Evolutionary conservation across 2,888 invertebrate genomes (phyloP), one percentile per base, ranked within the genome.

Genomic region (Buathra laborator): DNA sequence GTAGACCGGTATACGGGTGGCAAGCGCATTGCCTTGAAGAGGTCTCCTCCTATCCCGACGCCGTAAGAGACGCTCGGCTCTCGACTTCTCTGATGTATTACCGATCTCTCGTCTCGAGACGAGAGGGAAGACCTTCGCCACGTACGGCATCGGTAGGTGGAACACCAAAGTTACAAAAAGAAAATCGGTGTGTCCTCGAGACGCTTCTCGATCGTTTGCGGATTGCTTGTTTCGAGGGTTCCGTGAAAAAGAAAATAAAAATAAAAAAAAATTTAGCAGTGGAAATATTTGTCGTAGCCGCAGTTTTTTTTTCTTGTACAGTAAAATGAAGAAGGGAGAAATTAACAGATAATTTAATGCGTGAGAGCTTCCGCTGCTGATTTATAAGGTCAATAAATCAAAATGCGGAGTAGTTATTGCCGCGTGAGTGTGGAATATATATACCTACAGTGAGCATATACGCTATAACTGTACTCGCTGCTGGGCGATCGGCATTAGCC

Each of bases 21-120:
- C 66, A 56, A 74, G 81, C 77, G 78, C 87, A 87, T 89, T 88
- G 87, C 90, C 90, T 90, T 90, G 90, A 89, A 84, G 85, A 86
- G 85, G 85, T 82, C 85, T 88, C 86, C 83, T 81, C 75, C 71
- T 43, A 62, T 62, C 24, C 51, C 48, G 37, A 37, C 56, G 56
- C 32, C 51, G 62, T 59, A 44, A 51, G 62, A 56, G 37, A 62
- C 64, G 74, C 43, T 67, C 44, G 46, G 59, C 74, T 59, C 62
- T 72, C 68, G 81, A 70, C 74, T 68, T 77, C 77, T 75, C 81
- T 79, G 74, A 81, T 75, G 78, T 81, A 81, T 85, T 72, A 75
- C 83, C 81, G 85, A 85, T 56, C 56, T 56, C 56, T 85, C 85
- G 78, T 67, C 76, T 83, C 83, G 76, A 29, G 62, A 70, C 70